A percentile compares a stretch with the other conserved stretches of the same genome.
Evolutionary conservation across 2,888 invertebrate genomes (phyloP).

Genomic region (Rhagonycha lutea): DNA sequence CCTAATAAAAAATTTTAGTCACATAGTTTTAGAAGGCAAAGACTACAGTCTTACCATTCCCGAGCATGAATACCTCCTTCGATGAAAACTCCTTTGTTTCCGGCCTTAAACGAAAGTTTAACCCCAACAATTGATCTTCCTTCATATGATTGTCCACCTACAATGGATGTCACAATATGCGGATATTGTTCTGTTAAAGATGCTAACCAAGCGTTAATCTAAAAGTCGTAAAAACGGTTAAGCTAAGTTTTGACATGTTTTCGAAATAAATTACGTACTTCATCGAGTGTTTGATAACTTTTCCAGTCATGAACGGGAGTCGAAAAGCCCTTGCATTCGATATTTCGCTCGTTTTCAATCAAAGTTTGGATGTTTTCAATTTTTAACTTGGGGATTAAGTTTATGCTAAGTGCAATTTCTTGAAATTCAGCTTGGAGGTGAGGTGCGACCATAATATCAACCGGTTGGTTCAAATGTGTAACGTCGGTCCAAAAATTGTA

Average conservation of each 20-base stretch:
- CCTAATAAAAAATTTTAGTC: not conserved
- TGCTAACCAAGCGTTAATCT: conserved; percentile 65
- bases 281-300: conserved; percentile 62
- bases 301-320: conserved; percentile 60
- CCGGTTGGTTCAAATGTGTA: conserved; percentile 51
- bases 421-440: conserved; percentile 55
- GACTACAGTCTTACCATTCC: conserved; percentile 45
- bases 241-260: not conserved
- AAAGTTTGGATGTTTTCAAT: conserved; percentile 64
- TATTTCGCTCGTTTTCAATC: conserved; percentile 20
- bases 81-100: conserved; percentile 64
- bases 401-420: conserved; percentile 48
- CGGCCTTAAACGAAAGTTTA: conserved; percentile 51
- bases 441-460: conserved; percentile 64
- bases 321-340: not conserved
- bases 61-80: conserved; percentile 59
- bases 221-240: not conserved
- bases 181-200: conserved; percentile 56
- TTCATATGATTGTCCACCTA: conserved; percentile 64
- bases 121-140: conserved; percentile 64
- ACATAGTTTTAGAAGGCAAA: not conserved
- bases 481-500: conserved; percentile 54
- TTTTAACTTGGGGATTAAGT: conserved; percentile 53
- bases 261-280: conserved; percentile 41
- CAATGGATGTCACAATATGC: conserved; percentile 56